Percentiles rank a stretch among this genome's conserved stretches.
Conservation (phyloP, 2,797 vertebrate genomes). For the Thaleichthys pacificus region DNA sequence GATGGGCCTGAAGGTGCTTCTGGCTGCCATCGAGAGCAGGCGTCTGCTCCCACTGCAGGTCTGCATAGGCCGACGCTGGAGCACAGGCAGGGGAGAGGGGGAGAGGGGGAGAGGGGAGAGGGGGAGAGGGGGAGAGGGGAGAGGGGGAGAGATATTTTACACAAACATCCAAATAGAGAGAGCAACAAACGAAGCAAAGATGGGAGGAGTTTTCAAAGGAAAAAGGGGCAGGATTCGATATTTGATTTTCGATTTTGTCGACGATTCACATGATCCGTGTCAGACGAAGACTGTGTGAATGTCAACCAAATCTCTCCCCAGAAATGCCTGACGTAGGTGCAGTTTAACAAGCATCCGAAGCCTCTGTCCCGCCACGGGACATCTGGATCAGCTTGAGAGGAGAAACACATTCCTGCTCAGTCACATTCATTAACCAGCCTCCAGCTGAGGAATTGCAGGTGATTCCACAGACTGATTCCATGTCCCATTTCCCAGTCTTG, state of each 20-base stretch:
- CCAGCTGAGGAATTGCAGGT: not conserved
- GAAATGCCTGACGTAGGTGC: not conserved
- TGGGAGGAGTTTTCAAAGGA: too few species aligned
- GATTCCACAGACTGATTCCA: not conserved
- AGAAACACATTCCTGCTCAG: conserved; percentile 2
- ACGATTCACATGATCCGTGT: too few species aligned
- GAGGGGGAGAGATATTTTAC: not conserved
- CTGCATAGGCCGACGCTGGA: conserved; percentile 84
- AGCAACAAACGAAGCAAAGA: too few species aligned
- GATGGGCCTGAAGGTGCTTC: conserved; percentile 35
- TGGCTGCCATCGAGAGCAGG: conserved; percentile 43
- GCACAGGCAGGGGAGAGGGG: conserved; percentile 5
- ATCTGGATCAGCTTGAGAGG: not conserved
- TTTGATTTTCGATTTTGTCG: too few species aligned
- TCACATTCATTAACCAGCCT: not conserved
- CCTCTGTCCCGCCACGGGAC: not conserved
- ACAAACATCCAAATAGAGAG: too few species aligned
- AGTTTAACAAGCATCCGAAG: not conserved
- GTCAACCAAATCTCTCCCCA: too few species aligned
- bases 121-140: not conserved
- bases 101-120: not conserved
- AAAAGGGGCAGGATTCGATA: too few species aligned
- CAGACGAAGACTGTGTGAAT: too few species aligned
- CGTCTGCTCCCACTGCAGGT: conserved; percentile 79
- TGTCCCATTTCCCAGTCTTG: conserved; percentile 18